Evolutionary conservation across 1,140 invertebrate species (phyloP), one percentile per base, ranked within the genome.

Genomic region (Asobara japonica): DNA sequence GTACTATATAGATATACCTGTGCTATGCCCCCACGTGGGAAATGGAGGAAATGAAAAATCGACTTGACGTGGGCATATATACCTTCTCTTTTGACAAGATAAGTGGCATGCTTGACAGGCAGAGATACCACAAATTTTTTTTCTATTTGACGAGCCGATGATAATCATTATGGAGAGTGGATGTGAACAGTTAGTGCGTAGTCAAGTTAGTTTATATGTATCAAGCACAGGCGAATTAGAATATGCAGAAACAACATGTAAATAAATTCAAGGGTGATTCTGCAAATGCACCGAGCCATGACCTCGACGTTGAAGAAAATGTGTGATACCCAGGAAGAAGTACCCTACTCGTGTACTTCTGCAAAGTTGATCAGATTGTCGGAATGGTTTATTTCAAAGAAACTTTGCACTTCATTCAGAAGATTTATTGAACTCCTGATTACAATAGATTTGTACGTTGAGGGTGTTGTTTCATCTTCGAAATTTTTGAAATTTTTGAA

Each of bases 241-340:
- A 56, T 56, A 56, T 56, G 22, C 7, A 56, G 10, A 25, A 25
- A 22, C 18, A 56, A 56, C 22, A 56, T 56, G 51, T 18, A 56
- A 56, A 62, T 30, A 18, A 62, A 62, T 62, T 62, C 60, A 62
- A n/a, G 27, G n/a, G 60, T 29, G 25, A 30, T 62, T 62, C 60
- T 62, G 13, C 60, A 29, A 62, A 62, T 16, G 27, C 60, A 62
- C 60, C 60, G 29, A 29, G 60, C 29, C 60, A 30, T 62, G 25
- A 62, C 60, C 41, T 48, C 41, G n/a, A 48, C 13, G 51, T 56
- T 45, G 51, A 56, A 56, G 51, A 18, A 56, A 56, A 56, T 22
- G 51, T 56, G 51, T 56, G 51, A 56, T 56, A 18, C 51, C 13
- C 41, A 13, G 41, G 51, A 56, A 22, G 41, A 45, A n/a, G 51